Evolutionary conservation across 1,140 invertebrate genomes (phyloP).

Genomic region (Calosoma granatense): DNA sequence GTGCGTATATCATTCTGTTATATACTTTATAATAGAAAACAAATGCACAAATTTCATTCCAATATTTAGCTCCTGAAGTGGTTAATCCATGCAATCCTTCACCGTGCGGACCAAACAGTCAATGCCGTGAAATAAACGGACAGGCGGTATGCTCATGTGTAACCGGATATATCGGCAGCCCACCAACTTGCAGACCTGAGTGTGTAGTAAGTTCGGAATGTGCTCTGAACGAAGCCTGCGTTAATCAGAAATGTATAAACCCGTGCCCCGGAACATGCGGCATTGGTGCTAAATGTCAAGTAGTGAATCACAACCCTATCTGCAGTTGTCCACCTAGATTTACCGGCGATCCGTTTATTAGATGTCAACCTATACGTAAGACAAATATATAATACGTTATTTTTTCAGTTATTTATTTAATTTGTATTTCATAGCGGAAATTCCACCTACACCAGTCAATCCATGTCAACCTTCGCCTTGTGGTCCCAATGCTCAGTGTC

Average conservation of each 20-base stretch:
- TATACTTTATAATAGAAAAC: slow-evolving; percentile 11
- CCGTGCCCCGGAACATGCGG: slow-evolving; percentile 52
- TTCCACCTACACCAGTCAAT: slow-evolving; percentile 32
- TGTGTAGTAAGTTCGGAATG: slow-evolving; percentile 48
- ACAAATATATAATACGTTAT: neutral
- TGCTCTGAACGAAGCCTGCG: slow-evolving; percentile 42
- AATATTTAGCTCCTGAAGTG: slow-evolving; percentile 35
- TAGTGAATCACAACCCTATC: slow-evolving; percentile 47
- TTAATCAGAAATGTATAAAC: slow-evolving; percentile 45
- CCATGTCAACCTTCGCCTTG: slow-evolving; percentile 69
- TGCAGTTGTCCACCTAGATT: slow-evolving; percentile 42
- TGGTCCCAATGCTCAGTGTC: slow-evolving; percentile 63
- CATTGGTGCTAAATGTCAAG: slow-evolving; percentile 43
- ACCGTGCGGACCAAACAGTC: slow-evolving; percentile 62
- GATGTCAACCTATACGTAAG: slow-evolving; percentile 32
- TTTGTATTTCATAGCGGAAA: slow-evolving; percentile 25
- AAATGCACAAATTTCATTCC: slow-evolving; percentile 8
- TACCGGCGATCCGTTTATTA: slow-evolving; percentile 46
- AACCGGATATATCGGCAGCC: slow-evolving; percentile 41
- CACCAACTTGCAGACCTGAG: slow-evolving; percentile 42
- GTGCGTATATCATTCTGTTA: slow-evolving; percentile 32
- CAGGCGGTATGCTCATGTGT: slow-evolving; percentile 45
- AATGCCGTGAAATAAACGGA: slow-evolving; percentile 41
- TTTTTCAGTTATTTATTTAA: slow-evolving; percentile 11
- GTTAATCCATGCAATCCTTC: slow-evolving; percentile 53